These are phyloP conservation scores for Eupithecia abbreviata DNA, from an alignment of 2,888 invertebrate species.

Conservation along the genomic window DNA sequence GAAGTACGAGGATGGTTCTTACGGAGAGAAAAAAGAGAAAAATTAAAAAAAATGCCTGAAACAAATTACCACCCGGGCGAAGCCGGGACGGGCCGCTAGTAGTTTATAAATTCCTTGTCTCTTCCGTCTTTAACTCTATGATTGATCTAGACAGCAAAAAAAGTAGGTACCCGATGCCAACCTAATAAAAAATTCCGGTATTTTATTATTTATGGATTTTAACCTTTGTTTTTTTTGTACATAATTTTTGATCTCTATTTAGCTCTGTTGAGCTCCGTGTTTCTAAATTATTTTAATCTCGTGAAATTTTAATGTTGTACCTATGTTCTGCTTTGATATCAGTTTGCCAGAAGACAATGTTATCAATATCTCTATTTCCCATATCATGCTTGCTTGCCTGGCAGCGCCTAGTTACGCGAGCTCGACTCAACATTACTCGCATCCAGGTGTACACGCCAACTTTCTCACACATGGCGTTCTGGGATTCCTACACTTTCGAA, in stretches of 20 bases:
- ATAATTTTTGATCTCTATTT: neutral
- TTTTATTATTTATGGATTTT: neutral
- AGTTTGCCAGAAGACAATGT: conserved; percentile 3
- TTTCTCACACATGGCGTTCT: neutral
- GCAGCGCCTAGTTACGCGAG: neutral
- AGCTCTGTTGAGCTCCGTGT: neutral
- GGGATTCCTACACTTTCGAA: neutral
- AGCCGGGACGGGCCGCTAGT: too few species aligned
- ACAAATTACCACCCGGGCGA: too few species aligned
- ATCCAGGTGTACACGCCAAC: conserved; percentile 5
- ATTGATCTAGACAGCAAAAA: neutral
- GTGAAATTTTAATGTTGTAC: conserved; percentile 7
- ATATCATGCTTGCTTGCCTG: neutral
- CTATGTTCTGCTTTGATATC: neutral
- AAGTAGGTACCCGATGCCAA: neutral
- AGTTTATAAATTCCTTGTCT: too few species aligned
- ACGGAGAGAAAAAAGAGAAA: too few species aligned
- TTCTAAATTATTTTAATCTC: neutral
- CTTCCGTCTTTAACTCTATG: neutral
- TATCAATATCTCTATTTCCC: neutral
- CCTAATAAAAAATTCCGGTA: neutral
- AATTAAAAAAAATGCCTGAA: too few species aligned
- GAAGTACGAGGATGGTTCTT: too few species aligned
- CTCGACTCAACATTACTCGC: neutral
- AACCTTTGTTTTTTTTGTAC: neutral